These are phyloP conservation scores for Drosophila sulfurigaster DNA, from an alignment of 1,140 invertebrate genomes.

Conservation along the genomic window DNA sequence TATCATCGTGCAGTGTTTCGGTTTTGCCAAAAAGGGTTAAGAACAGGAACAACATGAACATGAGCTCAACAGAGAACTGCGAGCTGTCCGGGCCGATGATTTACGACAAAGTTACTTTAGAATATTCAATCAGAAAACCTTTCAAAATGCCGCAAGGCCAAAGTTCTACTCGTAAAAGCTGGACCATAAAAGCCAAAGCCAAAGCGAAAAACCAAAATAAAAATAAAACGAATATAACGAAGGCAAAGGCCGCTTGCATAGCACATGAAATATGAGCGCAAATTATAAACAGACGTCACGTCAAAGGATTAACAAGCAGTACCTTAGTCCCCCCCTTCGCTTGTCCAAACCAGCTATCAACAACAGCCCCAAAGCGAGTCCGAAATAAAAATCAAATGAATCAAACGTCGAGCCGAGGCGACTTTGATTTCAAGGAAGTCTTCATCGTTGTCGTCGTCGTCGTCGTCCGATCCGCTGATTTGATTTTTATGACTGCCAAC, in stretches of 20 bases:
- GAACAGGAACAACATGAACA: constrained; percentile 15
- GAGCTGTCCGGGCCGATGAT: constrained; percentile 57
- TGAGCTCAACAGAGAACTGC: constrained; percentile 42
- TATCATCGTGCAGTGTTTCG: constrained; percentile 31
- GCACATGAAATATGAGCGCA: constrained; percentile 79
- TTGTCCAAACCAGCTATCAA: background rate
- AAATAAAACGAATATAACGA: constrained; percentile 18
- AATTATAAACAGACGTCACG: constrained; percentile 81
- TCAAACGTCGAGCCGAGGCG: constrained; percentile 44
- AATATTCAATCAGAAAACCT: constrained; percentile 79
- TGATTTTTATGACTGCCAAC: constrained; percentile 48
- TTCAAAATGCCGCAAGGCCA: constrained; percentile 81
- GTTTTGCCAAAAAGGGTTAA: constrained; percentile 21
- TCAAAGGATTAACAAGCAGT: constrained; percentile 79
- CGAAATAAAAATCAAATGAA: constrained; percentile 54
- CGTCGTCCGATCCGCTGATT: constrained; percentile 48
- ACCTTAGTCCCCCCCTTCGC: background rate
- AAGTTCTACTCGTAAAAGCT: constrained; percentile 49
- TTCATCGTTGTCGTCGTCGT: constrained; percentile 35
- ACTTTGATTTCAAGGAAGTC: constrained; percentile 79
- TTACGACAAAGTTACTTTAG: constrained; percentile 72
- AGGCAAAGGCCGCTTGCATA: constrained; percentile 41
- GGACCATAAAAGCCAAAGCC: constrained; percentile 26
- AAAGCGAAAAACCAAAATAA: constrained; percentile 43
- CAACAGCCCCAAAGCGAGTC: background rate